A percentile compares a stretch with the other conserved stretches of the same genome.
phyloP scores from a whole-genome alignment of 2,113 vertebrate species.

The Elachura formosa region DNA sequence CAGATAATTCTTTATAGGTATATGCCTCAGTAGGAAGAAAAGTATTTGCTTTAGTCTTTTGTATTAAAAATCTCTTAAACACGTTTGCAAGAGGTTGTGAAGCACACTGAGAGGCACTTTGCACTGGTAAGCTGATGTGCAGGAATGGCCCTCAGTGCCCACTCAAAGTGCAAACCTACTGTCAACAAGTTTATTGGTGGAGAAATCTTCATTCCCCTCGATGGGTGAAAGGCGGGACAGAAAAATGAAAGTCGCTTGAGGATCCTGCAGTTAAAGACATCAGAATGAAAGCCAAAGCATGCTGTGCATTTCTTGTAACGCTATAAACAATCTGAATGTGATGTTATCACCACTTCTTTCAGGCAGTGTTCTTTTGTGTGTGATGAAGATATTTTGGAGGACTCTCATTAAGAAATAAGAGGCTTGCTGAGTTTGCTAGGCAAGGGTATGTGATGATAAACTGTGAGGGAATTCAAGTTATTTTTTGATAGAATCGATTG shows the following conservation, averaged over 20 bases:
- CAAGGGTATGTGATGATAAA: background rate
- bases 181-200: background rate
- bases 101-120: background rate
- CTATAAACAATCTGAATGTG: background rate
- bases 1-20: background rate
- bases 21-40: background rate
- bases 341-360: slow-evolving; percentile 13
- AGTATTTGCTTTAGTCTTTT: background rate
- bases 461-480: background rate
- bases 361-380: background rate
- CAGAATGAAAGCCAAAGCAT: background rate
- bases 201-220: background rate
- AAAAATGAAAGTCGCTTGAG: background rate
- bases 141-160: background rate
- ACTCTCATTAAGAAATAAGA: background rate
- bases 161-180: background rate
- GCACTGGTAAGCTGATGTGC: background rate
- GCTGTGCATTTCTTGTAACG: background rate
- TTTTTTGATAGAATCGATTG: background rate
- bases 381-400: background rate
- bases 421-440: background rate
- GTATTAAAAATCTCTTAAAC: background rate
- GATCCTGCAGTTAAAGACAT: background rate
- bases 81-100: background rate
- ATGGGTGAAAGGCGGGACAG: background rate